These are phyloP conservation scores for Oophaga pumilio DNA, from an alignment of 2,113 vertebrate genomes.

Conservation along the genomic window DNA sequence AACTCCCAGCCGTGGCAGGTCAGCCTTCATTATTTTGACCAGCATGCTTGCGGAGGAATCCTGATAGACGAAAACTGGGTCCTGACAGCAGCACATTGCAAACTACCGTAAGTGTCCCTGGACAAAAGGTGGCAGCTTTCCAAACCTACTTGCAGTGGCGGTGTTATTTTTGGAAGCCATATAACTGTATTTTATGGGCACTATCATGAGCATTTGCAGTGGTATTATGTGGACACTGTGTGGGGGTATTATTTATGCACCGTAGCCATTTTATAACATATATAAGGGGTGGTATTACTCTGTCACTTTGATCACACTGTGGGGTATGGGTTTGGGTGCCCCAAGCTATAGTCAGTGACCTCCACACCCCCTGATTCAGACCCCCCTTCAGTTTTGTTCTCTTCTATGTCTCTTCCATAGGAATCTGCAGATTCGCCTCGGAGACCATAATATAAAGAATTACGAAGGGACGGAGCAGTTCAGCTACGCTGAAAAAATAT, in stretches of 20 bases:
- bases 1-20: conserved; percentile 37
- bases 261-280: too few species aligned
- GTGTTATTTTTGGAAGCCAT: background rate
- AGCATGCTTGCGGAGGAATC: background rate
- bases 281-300: too few species aligned
- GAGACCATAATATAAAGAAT: conserved; percentile 29
- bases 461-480: conserved; percentile 34
- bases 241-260: background rate
- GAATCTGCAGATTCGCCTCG: conserved; percentile 38
- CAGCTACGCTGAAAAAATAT: conserved; percentile 30
- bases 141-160: too few species aligned
- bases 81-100: conserved; percentile 17
- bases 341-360: too few species aligned
- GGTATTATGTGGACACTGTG: background rate
- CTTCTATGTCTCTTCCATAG: background rate
- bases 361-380: too few species aligned
- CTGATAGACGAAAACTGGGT: conserved; percentile 43
- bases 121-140: too few species aligned
- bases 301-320: too few species aligned
- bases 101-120: conserved; percentile 33
- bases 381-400: too few species aligned
- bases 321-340: too few species aligned
- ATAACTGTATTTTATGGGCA: background rate
- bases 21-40: conserved; percentile 32
- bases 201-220: background rate